Conservation (phyloP, 2,797 vertebrate species). For the Labroides dimidiatus region DNA sequence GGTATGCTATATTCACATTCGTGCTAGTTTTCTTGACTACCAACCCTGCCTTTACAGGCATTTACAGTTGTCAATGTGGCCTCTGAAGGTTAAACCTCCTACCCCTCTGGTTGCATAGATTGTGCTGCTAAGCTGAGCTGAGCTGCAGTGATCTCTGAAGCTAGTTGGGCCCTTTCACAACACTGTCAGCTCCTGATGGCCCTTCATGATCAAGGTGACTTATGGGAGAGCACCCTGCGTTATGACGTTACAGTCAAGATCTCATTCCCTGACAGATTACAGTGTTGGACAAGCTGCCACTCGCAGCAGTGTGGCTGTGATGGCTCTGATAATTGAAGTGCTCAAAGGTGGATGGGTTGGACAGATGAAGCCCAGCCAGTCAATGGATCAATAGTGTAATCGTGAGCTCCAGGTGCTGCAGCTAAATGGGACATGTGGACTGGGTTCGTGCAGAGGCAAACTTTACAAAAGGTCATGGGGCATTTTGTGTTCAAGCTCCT, state of each 20-base stretch:
- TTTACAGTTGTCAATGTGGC: slow-evolving; percentile 1
- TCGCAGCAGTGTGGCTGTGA: slow-evolving; percentile 74
- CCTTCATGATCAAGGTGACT: slow-evolving; percentile 83
- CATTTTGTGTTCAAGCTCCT: slow-evolving; percentile 39
- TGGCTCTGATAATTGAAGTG: slow-evolving; percentile 86
- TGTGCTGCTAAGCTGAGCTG: slow-evolving; percentile 51
- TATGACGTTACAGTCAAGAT: slow-evolving; percentile 68
- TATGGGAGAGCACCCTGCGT: slow-evolving; percentile 67
- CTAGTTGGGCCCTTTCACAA: slow-evolving; percentile 62
- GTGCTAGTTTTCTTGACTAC: no score
- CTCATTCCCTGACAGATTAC: slow-evolving; percentile 83
- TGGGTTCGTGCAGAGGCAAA: slow-evolving; percentile 37
- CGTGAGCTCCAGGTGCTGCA: slow-evolving; percentile 75
- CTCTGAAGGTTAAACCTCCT: slow-evolving; percentile 29
- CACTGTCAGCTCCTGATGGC: slow-evolving; percentile 62
- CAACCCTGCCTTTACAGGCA: no score
- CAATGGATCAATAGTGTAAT: slow-evolving; percentile 82
- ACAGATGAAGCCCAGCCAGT: slow-evolving; percentile 80
- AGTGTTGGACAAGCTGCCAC: slow-evolving; percentile 82
- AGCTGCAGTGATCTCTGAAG: slow-evolving; percentile 55
- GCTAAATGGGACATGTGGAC: slow-evolving; percentile 66
- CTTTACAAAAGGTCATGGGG: slow-evolving; percentile 50
- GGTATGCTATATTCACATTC: no score
- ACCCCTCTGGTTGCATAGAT: slow-evolving; percentile 30
- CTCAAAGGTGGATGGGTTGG: slow-evolving; percentile 77